Percentiles rank a stretch among this genome's conserved stretches.
Evolutionary conservation across 2,888 invertebrate genomes (phyloP).

Genomic region (Lycophotia porphyrea): DNA sequence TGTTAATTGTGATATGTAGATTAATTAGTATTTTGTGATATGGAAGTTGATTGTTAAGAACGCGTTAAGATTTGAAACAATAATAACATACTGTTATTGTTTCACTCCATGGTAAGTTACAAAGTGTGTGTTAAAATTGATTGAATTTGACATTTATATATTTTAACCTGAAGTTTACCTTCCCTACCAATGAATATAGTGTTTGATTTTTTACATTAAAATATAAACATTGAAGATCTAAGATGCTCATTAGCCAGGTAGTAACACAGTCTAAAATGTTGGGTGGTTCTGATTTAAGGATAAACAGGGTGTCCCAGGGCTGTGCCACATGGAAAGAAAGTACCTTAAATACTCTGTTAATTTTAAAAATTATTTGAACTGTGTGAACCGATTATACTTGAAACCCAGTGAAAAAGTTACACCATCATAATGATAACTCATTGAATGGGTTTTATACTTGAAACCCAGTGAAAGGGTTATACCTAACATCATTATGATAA

Average conservation of each 20-base stretch:
- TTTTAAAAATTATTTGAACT: not conserved
- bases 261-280: not conserved
- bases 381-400: too few relatives aligned
- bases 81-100: slow-evolving; percentile 41
- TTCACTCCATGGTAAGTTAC: slow-evolving; percentile 34
- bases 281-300: not conserved
- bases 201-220: not conserved
- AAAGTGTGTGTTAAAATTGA: slow-evolving; percentile 2
- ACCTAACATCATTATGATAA: too few relatives aligned
- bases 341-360: not conserved
- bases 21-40: slow-evolving; percentile 43
- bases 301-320: not conserved
- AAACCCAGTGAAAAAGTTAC: too few relatives aligned
- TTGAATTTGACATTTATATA: slow-evolving; percentile 22
- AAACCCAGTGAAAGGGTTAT: too few relatives aligned
- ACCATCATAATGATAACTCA: too few relatives aligned
- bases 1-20: slow-evolving; percentile 50
- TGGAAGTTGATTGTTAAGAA: slow-evolving; percentile 37
- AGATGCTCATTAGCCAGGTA: not conserved
- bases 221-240: not conserved
- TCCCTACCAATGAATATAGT: not conserved
- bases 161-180: slow-evolving; percentile 6
- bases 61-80: slow-evolving; percentile 55
- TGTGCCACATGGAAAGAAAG: not conserved
- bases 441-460: too few relatives aligned